phyloP scores from a whole-genome alignment of 2,888 invertebrate genomes.

The Amiota mariae region DNA sequence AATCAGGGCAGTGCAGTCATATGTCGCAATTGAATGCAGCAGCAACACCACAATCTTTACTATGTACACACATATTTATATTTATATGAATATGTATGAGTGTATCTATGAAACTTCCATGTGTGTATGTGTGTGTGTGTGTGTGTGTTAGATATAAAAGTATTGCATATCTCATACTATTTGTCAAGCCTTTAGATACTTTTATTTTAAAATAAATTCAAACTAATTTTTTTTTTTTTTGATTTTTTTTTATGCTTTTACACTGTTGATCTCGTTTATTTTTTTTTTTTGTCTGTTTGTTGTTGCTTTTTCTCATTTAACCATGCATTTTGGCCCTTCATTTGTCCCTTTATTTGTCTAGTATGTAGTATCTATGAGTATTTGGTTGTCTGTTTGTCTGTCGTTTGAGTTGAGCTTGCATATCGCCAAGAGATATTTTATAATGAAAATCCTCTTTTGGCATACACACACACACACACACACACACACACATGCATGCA shows the following conservation, averaged over 20 bases:
- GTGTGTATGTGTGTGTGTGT: constrained; percentile 9
- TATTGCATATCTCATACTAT: constrained; percentile 65
- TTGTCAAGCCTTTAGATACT: constrained; percentile 67
- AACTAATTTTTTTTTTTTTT: constrained; percentile 40
- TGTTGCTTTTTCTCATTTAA: not conserved
- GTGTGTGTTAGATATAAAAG: constrained; percentile 44
- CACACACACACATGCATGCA: constrained; percentile 38
- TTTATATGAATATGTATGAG: not conserved
- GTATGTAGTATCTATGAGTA: too few species aligned
- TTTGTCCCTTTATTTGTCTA: too few species aligned
- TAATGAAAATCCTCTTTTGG: constrained; percentile 70
- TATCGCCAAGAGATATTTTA: constrained; percentile 64
- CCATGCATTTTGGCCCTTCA: not conserved
- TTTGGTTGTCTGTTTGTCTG: too few species aligned
- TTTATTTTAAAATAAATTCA: constrained; percentile 64
- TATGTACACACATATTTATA: not conserved
- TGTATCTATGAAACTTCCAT: not conserved
- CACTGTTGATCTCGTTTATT: constrained; percentile 27
- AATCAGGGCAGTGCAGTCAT: constrained; percentile 65
- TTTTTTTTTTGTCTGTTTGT: constrained; percentile 44
- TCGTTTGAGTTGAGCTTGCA: constrained; percentile 27
- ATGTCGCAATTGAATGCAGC: constrained; percentile 54
- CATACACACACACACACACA: constrained; percentile 45
- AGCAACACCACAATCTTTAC: constrained; percentile 19
- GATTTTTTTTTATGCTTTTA: constrained; percentile 38